A percentile compares a stretch with the other conserved stretches of the same genome.
Conservation (phyloP, 1,140 invertebrate genomes). For the Caenorhabditis inopinata region DNA sequence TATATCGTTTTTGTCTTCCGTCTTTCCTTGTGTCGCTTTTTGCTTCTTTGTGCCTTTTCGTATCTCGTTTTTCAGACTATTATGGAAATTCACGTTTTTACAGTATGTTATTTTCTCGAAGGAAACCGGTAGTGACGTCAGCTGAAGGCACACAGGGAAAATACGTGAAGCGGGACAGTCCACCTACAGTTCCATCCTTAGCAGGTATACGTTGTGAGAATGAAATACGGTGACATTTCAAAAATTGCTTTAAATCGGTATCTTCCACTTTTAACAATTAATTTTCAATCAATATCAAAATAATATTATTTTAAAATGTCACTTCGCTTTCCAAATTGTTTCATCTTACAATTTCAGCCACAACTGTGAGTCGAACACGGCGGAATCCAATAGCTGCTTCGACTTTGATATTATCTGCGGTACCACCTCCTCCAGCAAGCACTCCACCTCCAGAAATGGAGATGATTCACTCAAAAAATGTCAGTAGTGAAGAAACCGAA, state of each 20-base stretch:
- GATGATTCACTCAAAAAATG: not conserved
- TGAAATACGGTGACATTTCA: too few species aligned
- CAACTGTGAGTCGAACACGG: not conserved
- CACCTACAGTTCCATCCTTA: not conserved
- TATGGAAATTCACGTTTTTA: not conserved
- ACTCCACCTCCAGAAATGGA: not conserved
- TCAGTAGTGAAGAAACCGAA: not conserved
- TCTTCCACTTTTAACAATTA: too few species aligned
- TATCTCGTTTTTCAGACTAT: not conserved
- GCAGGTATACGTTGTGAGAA: not conserved
- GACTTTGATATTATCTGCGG: not conserved
- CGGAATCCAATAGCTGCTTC: not conserved
- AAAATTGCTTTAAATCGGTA: too few species aligned
- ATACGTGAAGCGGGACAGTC: slow-evolving; percentile 5
- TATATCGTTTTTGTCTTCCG: too few species aligned
- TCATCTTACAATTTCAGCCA: not conserved
- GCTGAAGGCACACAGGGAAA: slow-evolving; percentile 16
- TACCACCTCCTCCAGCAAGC: not conserved
- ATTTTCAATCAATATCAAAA: too few species aligned
- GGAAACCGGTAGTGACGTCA: slow-evolving; percentile 7
- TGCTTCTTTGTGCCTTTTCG: not conserved
- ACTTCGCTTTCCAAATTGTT: too few species aligned
- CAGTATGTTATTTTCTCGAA: not conserved
- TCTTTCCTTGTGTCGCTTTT: not conserved
- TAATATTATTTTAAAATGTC: too few species aligned